These are phyloP conservation scores for Drosophila tristis DNA, from an alignment of 1,140 invertebrate genomes.

Conservation along the genomic window DNA sequence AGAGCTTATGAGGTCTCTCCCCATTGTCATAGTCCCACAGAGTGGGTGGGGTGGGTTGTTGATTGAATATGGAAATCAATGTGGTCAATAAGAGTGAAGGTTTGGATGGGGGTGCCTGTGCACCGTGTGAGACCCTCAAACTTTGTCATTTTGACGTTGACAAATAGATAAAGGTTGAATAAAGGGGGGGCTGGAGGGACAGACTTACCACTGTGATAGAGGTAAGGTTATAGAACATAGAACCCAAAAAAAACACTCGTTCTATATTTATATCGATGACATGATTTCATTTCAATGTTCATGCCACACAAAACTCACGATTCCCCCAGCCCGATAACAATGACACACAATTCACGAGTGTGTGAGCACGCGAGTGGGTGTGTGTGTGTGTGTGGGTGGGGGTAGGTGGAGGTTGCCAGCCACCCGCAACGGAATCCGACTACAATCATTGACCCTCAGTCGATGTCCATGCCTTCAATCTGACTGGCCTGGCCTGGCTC, in stretches of 20 bases:
- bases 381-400: slow-evolving; percentile 18
- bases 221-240: too few relatives aligned
- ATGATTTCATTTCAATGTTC: slow-evolving; percentile 68
- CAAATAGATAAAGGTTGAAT: slow-evolving; percentile 19
- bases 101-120: slow-evolving; percentile 1
- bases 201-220: slow-evolving; percentile 1
- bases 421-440: slow-evolving; percentile 41
- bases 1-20: slow-evolving; percentile 26
- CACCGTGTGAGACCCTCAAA: slow-evolving; percentile 27
- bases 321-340: slow-evolving; percentile 58
- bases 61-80: slow-evolving; percentile 34
- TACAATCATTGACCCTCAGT: slow-evolving; percentile 50
- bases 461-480: slow-evolving; percentile 14
- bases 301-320: slow-evolving; percentile 67
- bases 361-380: slow-evolving; percentile 12
- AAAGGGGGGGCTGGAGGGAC: not conserved
- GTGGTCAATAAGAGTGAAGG: slow-evolving; percentile 45
- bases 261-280: slow-evolving; percentile 68
- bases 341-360: slow-evolving; percentile 41
- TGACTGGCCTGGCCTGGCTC: not conserved
- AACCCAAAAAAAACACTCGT: slow-evolving; percentile 14
- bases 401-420: slow-evolving; percentile 30
- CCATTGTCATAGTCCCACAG: slow-evolving; percentile 7
- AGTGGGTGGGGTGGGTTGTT: not conserved
- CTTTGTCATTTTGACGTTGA: slow-evolving; percentile 40